phyloP scores from a whole-genome alignment of 2,797 vertebrate genomes.

The Bradypus variegatus region DNA sequence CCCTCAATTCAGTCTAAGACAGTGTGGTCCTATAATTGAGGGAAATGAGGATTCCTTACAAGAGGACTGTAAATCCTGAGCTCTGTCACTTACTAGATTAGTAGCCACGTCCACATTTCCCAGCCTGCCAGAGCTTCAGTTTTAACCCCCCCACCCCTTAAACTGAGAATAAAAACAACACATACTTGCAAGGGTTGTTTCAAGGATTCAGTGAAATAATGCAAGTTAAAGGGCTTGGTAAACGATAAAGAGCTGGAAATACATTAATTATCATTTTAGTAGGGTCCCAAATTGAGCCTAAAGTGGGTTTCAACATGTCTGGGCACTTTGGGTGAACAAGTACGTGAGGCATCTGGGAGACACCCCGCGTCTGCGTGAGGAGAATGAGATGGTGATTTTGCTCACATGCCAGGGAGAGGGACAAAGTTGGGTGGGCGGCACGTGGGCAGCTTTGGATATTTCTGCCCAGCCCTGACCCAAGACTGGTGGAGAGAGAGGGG shows the following conservation, averaged over 20 bases:
- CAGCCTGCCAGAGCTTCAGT: not conserved
- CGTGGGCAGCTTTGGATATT: not conserved
- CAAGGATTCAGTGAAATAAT: not conserved
- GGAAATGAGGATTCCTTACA: not conserved
- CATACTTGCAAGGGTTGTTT: not conserved
- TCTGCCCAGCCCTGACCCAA: not conserved
- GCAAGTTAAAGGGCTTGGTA: not conserved
- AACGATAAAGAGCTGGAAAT: slow-evolving; percentile 13
- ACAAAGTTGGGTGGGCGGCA: not conserved
- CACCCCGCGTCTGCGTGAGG: not conserved
- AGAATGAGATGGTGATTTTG: not conserved
- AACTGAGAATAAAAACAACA: not conserved
- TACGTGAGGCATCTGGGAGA: not conserved
- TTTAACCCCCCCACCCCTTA: not conserved
- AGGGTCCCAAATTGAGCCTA: not conserved
- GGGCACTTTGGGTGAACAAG: not conserved
- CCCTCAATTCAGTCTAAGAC: not conserved
- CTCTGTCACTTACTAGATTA: not conserved
- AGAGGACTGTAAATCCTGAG: not conserved
- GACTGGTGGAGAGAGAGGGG: fast-evolving
- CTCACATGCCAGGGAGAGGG: slow-evolving; percentile 13
- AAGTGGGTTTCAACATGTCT: not conserved
- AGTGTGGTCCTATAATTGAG: not conserved
- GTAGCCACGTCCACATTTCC: not conserved
- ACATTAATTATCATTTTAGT: not conserved